Evolutionary conservation across 2,888 invertebrate species (phyloP).

Genomic region (Nipponacmea schrenckii): DNA sequence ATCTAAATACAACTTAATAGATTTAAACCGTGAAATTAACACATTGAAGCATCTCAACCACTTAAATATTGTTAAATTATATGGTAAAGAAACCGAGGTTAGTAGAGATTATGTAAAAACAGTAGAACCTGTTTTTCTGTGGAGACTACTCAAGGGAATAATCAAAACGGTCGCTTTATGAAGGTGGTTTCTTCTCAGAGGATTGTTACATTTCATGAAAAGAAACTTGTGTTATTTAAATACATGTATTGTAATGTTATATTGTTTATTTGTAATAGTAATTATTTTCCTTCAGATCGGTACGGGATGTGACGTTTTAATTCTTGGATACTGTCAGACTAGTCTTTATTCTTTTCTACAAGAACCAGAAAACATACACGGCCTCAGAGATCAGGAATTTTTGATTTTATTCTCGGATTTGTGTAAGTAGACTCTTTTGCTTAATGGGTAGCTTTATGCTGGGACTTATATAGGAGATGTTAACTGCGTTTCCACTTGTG

Average conservation of each 20-base stretch:
- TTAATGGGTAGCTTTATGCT: too few species aligned
- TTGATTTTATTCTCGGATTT: conserved; percentile 83
- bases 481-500: too few species aligned
- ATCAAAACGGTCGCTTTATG: too few species aligned
- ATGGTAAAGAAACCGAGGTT: conserved; percentile 90
- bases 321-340: conserved; percentile 89
- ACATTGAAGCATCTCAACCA: conserved; percentile 87
- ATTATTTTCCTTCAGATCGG: conserved; percentile 16
- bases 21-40: conserved; percentile 93
- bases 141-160: too few species aligned
- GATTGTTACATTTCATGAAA: too few species aligned
- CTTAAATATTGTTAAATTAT: conserved; percentile 91
- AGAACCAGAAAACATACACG: conserved; percentile 93
- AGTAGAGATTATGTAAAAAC: not conserved
- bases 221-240: too few species aligned
- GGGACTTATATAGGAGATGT: too few species aligned
- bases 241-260: too few species aligned
- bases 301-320: conserved; percentile 76
- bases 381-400: conserved; percentile 88
- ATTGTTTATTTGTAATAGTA: too few species aligned
- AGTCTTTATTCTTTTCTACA: conserved; percentile 92
- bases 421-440: too few species aligned
- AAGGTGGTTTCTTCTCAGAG: too few species aligned
- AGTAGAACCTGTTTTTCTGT: too few species aligned
- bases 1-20: conserved; percentile 85